Base-by-base conservation (phyloP, 2,797 vertebrate genomes). In the Amblyraja radiata region DNA sequence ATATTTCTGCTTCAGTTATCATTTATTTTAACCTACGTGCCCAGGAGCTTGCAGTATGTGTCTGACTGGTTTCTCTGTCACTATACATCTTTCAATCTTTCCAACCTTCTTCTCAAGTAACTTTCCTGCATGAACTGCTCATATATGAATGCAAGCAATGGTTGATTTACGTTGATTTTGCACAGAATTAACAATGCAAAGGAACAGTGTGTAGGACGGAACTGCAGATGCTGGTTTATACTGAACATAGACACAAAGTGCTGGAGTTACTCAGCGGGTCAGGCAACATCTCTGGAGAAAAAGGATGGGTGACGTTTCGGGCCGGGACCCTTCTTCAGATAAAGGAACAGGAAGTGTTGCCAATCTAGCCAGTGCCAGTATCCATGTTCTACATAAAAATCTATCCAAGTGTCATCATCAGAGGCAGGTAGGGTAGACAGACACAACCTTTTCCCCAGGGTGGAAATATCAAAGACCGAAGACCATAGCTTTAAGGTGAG, bases 61-160 rank as follows among this genome's bases (percentile, higher is more conserved):
- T 90, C 86, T 90, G 65, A 25, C 36, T 91, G 90, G 65, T 73
- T 46, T 73, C 90, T 74, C 71, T 91, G 90, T 91, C 63, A 74
- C 90, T 74, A 6, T 91, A 28, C 23, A 74, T 54, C 39, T 39
- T 91, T 91, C 68, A 91, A 54, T 68, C 68, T 39, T 74, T 54
- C 71, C 39, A 39, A 54, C 18, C 21, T 23, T 36, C 3, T 46
- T 54, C 71, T 28, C 71, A 28, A 73, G 36, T 11, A 74, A 73
- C 39, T 13, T 46, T 73, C n/a, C 63, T 39, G 32, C 32, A 2
- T 91, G 86, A 91, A 74, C 68, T 28, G 68, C 36, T 91, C 11
- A 28, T 11, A 46, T 14, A 11, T 39, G 90, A 74, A 21, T 54
- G 90, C 68, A 74, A 84, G 18, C 36, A 39, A 39, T 90, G n/a